Conservation (phyloP, 1,140 invertebrate species). For the Procambarus clarkii region DNA sequence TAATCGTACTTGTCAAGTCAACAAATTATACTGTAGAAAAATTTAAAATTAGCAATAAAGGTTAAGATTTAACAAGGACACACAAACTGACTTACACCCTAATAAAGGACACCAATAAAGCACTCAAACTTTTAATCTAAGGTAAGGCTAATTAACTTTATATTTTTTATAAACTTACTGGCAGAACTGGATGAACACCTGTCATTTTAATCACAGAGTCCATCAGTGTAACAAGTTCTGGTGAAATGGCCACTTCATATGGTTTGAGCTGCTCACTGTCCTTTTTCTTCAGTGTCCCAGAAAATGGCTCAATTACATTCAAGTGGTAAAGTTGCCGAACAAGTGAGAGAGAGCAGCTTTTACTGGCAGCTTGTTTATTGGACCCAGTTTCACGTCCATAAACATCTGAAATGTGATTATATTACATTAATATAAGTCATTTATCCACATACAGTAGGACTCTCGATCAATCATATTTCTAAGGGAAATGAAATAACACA, state of each 20-base stretch:
- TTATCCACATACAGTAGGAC: no score
- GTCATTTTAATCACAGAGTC: constrained; percentile 81
- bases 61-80: no score
- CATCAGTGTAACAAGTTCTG: constrained; percentile 82
- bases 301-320: constrained; percentile 89
- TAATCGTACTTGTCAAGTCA: no score
- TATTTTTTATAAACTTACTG: constrained; percentile 57
- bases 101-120: no score
- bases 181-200: constrained; percentile 78
- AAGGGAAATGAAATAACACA: no score
- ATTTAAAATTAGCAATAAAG: no score
- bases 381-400: constrained; percentile 87
- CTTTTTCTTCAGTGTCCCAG: constrained; percentile 90
- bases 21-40: no score
- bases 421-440: no score
- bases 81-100: no score
- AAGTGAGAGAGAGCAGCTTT: constrained; percentile 95
- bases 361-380: constrained; percentile 97
- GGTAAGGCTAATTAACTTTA: not conserved
- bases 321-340: constrained; percentile 96
- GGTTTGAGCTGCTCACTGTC: constrained; percentile 84
- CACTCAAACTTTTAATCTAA: no score
- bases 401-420: constrained; percentile 74
- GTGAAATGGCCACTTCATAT: constrained; percentile 86
- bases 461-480: no score